Evolutionary conservation across 2,888 invertebrate genomes (phyloP).

Genomic region (Stenodera caucasica): DNA sequence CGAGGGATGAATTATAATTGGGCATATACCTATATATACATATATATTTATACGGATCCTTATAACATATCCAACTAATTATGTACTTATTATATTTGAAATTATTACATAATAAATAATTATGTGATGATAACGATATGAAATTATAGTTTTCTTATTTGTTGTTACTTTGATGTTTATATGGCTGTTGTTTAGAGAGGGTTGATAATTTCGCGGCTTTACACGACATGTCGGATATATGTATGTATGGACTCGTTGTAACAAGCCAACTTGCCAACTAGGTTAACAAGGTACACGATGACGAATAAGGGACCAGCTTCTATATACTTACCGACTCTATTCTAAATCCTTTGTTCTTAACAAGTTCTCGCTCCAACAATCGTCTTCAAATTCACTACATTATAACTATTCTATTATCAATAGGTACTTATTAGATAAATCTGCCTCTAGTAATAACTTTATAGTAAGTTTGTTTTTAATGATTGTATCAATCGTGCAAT

Average conservation of each 20-base stretch:
- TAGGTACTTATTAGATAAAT: not conserved
- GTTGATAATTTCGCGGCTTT: not conserved
- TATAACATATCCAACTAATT: too few relatives aligned
- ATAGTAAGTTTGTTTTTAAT: not conserved
- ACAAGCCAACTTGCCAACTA: constrained; percentile 5
- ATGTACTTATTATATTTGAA: too few relatives aligned
- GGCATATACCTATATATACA: constrained; percentile 13
- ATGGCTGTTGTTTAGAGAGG: not conserved
- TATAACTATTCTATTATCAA: constrained; percentile 9
- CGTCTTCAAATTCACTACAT: constrained; percentile 1
- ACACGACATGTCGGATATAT: not conserved
- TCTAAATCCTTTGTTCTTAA: not conserved
- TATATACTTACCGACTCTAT: not conserved
- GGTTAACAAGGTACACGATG: constrained; percentile 7
- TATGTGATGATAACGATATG: too few relatives aligned
- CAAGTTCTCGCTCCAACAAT: not conserved
- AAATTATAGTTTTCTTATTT: too few relatives aligned
- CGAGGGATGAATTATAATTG: constrained; percentile 27
- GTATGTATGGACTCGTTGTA: constrained; percentile 1
- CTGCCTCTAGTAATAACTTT: not conserved
- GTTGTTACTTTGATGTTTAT: constrained; percentile 1
- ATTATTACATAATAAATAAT: too few relatives aligned
- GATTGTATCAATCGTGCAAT: too few relatives aligned
- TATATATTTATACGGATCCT: too few relatives aligned
- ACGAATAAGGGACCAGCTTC: constrained; percentile 1